Conservation (phyloP, 2,113 vertebrate species). For the Sula dactylatra region DNA sequence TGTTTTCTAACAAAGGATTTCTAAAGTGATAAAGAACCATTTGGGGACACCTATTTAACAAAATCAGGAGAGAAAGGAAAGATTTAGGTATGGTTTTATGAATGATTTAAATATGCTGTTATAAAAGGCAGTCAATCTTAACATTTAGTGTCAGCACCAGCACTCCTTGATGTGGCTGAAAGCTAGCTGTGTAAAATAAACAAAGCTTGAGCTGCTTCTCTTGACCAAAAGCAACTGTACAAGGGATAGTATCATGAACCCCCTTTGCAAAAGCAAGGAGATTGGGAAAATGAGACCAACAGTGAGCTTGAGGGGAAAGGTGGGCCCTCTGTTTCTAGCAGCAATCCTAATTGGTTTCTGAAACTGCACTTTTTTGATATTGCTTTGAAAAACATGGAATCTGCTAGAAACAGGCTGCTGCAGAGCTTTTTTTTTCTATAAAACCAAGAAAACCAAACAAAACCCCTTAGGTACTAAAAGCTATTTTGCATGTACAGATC, state of each 20-base stretch:
- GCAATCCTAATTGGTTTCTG: not conserved
- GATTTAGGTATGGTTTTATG: not conserved
- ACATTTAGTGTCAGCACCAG: not conserved
- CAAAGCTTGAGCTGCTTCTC: not conserved
- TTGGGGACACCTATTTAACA: not conserved
- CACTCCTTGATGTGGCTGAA: not conserved
- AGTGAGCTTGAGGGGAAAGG: not conserved
- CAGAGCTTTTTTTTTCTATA: not conserved
- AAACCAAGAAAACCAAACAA: not conserved
- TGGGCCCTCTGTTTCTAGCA: not conserved
- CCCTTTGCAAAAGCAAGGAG: not conserved
- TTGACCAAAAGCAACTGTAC: not conserved
- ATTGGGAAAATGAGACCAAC: not conserved
- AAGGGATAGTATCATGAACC: not conserved
- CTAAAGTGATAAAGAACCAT: not conserved
- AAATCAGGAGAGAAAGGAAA: not conserved
- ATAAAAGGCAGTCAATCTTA: not conserved
- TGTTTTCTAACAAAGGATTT: not conserved
- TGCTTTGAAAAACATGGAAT: not conserved
- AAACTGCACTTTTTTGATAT: not conserved
- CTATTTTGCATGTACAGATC: not conserved
- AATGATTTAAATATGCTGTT: not conserved
- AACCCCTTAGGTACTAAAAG: rapidly evolving
- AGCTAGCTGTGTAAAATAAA: not conserved
- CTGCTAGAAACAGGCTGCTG: not conserved